Evolutionary conservation across 2,797 vertebrate genomes (phyloP).

Genomic region (Nothura maculosa): DNA sequence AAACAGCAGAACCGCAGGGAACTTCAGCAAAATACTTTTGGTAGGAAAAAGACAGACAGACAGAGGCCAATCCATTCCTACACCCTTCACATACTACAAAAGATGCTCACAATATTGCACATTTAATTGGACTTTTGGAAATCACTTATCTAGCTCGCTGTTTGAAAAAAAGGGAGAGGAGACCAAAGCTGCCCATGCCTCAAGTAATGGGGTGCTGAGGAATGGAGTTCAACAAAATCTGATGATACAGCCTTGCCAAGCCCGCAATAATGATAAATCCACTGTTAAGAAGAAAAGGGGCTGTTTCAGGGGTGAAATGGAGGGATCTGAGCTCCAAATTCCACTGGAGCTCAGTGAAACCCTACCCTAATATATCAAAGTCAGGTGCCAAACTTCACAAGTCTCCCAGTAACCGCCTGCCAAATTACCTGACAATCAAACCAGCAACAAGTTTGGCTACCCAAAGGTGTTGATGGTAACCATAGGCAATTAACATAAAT

Average conservation of each 20-base stretch:
- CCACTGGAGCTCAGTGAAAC: conserved; percentile 42
- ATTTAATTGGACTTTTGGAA: neutral
- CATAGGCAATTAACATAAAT: neutral
- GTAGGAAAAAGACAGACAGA: neutral
- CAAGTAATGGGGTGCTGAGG: neutral
- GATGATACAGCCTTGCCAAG: conserved; percentile 11
- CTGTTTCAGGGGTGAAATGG: neutral
- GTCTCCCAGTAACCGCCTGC: conserved; percentile 22
- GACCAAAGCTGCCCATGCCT: neutral
- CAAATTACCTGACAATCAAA: conserved; percentile 26
- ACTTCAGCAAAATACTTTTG: neutral
- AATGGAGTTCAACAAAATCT: conserved; percentile 7
- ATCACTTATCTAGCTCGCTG: neutral
- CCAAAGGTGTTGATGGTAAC: neutral
- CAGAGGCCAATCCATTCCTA: neutral
- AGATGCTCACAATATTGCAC: neutral
- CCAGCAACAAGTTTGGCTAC: conserved; percentile 29
- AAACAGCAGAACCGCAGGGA: fast-evolving
- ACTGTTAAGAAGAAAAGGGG: neutral
- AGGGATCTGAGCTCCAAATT: neutral
- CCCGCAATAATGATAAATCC: conserved; percentile 36
- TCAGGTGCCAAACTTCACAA: conserved; percentile 17
- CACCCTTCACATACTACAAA: neutral
- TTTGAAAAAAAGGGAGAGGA: neutral
- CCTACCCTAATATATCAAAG: neutral